Percentiles rank a stretch among this genome's conserved stretches.
These are phyloP conservation scores for Antedon bifida DNA, from an alignment of 35 echinoderm and acorn worm species.

Conservation along the genomic window DNA sequence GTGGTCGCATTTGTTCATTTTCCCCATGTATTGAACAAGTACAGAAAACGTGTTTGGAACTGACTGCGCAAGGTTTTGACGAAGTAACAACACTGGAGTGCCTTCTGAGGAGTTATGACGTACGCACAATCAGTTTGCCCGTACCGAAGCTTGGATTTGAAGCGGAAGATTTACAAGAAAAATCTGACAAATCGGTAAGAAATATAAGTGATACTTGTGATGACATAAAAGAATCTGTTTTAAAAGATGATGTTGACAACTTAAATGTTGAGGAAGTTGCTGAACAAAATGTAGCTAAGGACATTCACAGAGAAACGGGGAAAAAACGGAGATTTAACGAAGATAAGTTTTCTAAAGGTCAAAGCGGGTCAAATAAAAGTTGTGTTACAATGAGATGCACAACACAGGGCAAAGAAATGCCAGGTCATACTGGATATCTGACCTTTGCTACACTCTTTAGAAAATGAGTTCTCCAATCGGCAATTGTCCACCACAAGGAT, in stretches of 20 bases:
- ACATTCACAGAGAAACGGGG: background rate
- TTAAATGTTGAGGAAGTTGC: background rate
- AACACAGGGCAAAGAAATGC: slow-evolving; percentile 38
- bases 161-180: no score
- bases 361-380: background rate
- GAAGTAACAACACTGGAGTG: slow-evolving; percentile 77
- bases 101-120: slow-evolving; percentile 47
- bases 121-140: slow-evolving; percentile 39
- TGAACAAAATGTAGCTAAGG: background rate
- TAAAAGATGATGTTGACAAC: background rate
- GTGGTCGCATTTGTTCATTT: slow-evolving; percentile 90
- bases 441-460: slow-evolving; percentile 71
- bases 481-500: no score
- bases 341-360: slow-evolving; percentile 6
- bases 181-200: background rate
- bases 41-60: slow-evolving; percentile 49
- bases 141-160: slow-evolving; percentile 41
- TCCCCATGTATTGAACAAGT: slow-evolving; percentile 99
- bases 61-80: slow-evolving; percentile 40
- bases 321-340: background rate
- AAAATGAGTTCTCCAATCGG: background rate
- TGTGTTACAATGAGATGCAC: slow-evolving; percentile 28
- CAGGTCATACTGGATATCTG: slow-evolving; percentile 77
- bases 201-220: background rate
- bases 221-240: background rate